Percentiles rank a stretch among this genome's conserved stretches.
Evolutionary conservation across 2,797 vertebrate species (phyloP).

Genomic region (Esox lucius): DNA sequence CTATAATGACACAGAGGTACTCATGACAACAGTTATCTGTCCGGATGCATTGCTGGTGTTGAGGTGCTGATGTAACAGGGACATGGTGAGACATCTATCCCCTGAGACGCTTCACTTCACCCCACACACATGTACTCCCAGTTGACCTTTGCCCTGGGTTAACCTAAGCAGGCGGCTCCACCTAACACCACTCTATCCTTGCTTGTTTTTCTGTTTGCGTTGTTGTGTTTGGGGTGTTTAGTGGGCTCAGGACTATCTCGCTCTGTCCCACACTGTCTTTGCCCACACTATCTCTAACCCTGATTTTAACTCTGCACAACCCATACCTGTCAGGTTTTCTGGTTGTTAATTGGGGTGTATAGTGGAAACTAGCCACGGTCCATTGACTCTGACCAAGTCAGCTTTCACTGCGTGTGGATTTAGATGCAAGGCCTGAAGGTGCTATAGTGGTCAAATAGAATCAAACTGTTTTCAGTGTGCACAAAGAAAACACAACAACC

Average conservation of each 20-base stretch:
- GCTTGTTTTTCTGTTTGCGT: background rate
- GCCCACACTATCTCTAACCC: background rate
- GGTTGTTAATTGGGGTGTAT: background rate
- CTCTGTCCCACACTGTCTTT: background rate
- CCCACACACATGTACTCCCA: constrained; percentile 43
- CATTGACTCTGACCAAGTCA: too few species aligned
- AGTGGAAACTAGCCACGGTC: background rate
- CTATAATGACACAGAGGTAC: background rate
- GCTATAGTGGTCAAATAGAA: too few species aligned
- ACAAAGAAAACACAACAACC: too few species aligned
- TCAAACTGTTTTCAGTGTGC: too few species aligned
- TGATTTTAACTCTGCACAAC: background rate
- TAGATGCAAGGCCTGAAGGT: too few species aligned
- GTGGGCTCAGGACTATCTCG: background rate
- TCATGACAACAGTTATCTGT: background rate
- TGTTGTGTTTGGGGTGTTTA: background rate
- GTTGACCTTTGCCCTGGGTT: constrained; percentile 38
- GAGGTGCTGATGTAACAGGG: background rate
- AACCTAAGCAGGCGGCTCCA: constrained; percentile 58
- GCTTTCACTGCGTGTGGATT: too few species aligned
- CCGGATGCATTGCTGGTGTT: background rate
- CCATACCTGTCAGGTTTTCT: too few species aligned
- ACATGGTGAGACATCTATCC: background rate
- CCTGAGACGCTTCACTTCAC: constrained; percentile 33
- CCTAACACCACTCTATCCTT: background rate